phyloP scores from a whole-genome alignment of 2,797 vertebrate genomes.

The Lepus oiostolus region DNA sequence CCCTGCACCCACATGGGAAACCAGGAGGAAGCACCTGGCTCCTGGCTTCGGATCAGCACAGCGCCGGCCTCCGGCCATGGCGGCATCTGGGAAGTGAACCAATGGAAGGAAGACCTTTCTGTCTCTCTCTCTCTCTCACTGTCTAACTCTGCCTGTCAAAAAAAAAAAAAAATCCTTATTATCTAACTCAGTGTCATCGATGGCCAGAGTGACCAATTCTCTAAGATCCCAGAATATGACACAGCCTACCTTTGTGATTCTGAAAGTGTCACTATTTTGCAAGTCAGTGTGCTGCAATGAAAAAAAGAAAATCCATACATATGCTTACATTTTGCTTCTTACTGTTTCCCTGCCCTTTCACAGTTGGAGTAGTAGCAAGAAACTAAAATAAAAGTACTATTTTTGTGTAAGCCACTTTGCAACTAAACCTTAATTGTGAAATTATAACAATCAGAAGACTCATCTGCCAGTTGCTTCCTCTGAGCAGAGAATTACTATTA shows the following conservation, averaged over 20 bases:
- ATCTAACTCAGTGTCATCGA: not conserved
- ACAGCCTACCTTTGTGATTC: slow-evolving; percentile 51
- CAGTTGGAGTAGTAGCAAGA: slow-evolving; percentile 78
- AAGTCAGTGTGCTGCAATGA: slow-evolving; percentile 73
- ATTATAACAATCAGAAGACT: slow-evolving; percentile 72
- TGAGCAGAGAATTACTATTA: slow-evolving; percentile 78
- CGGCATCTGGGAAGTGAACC: too few relatives aligned
- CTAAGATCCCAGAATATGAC: not conserved
- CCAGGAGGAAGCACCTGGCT: too few relatives aligned
- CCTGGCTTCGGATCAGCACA: too few relatives aligned
- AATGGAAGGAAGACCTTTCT: too few relatives aligned
- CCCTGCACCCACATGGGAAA: too few relatives aligned
- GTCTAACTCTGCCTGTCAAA: too few relatives aligned
- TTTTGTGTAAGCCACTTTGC: slow-evolving; percentile 80
- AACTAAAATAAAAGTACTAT: slow-evolving; percentile 82
- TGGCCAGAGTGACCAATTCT: not conserved
- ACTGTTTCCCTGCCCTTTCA: slow-evolving; percentile 84
- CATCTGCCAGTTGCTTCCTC: slow-evolving; percentile 69
- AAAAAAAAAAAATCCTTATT: not conserved
- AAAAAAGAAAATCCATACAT: not conserved
- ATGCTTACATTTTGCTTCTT: slow-evolving; percentile 75
- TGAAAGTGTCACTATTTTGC: slow-evolving; percentile 75
- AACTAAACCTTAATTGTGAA: slow-evolving; percentile 84
- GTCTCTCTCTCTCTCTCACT: too few relatives aligned
- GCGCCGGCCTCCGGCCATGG: too few relatives aligned